Base-by-base conservation (phyloP, 2,113 vertebrate species). In the Poeciliopsis prolifica region DNA sequence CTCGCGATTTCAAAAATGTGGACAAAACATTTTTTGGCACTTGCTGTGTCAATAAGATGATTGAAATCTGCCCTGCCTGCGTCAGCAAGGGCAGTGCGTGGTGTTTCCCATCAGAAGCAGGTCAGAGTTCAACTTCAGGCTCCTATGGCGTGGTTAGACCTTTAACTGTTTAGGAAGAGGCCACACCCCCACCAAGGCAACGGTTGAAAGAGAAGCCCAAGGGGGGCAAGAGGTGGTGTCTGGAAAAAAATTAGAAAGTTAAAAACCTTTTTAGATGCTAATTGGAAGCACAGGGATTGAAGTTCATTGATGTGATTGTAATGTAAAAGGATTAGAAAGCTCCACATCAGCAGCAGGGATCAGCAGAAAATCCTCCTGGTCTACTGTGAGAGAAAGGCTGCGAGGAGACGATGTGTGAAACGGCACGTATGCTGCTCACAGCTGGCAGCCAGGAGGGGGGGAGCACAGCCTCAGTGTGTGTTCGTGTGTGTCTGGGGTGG, bases 361-460 rank as follows among this genome's bases (percentile, higher is more conserved):
- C 1, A 54, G 40, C 67, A 60, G 26, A 42, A 40, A 31, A 37
- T 81, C 28, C 74, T 73, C 72, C 54, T 71, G 67, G 62, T 33
- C 64, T 1, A 0, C 70, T 75, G 42, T 11, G 63, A 81, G 72
- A 17, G 44, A 72, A 40, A 58, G 31, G 54, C 29, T 61, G 62
- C 24, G 70, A 74, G 61, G 69, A 68, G 75, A 19, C 64, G 29
- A 67, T 84, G 86, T 90, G 88, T 58, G 40, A 84, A 69, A 4
- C 80, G 63, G 88, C 90, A 91, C 90, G 87, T 92, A 92, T 82
- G 67, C 85, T 33, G 1, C 29, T 68, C 80, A 81, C 68, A 79
- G 75, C 75, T 78, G 80, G 75, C 71, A 81, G 17, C 17, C 68
- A 62, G 44, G 19, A 37, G 44, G 44, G 30, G 31, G 31, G 68